Base-by-base conservation (phyloP, 2,797 vertebrate genomes). In the Acanthis flammea region DNA sequence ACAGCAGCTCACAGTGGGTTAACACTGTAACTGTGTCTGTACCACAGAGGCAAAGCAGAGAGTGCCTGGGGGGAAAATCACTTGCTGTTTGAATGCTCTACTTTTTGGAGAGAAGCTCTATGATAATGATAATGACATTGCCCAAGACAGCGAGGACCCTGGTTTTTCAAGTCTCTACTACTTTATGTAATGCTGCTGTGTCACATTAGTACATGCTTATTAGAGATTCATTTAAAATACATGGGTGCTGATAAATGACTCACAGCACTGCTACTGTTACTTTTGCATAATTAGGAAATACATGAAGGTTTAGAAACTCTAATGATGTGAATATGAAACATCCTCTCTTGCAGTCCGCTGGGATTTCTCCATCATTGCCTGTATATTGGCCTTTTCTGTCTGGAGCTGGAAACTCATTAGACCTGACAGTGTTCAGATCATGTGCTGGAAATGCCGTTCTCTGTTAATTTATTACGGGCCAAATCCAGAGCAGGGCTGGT, bases 171-270 rank as follows among this genome's bases (percentile, higher is more conserved):
- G 75, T 93, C 92, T 90, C 76, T 95, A 86, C 85, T 85, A 67
- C 65, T 97, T 95, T 96, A 94, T 8, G 21, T 94, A 92, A 90
- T 51, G 51, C 62, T 92, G 39, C 77, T 95, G 54, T 91, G 68
- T 88, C 89, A 96, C 83, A 90, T 92, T 96, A 96, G 87, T 92
- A 61, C 70, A 16, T 63, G 81, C 81, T 97, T 88, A 85, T 90
- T 89, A 88, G 79, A 87, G 94, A 90, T 76, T 81, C 70, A 80
- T 95, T 95, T 96, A 92, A 95, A 96, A 94, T 77, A 90, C 91
- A 93, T 57, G 68, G 89, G 84, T 93, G 84, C 90, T 97, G 95
- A 95, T 96, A 96, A 94, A 94, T 94, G 83, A 85, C 81, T 82
- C 68, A 77, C 86, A 23, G 87, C 7, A 3, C 67, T 79, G 85